Evolutionary conservation across 2,888 invertebrate genomes (phyloP).

Genomic region (Thecocarcelia acutangulata): DNA sequence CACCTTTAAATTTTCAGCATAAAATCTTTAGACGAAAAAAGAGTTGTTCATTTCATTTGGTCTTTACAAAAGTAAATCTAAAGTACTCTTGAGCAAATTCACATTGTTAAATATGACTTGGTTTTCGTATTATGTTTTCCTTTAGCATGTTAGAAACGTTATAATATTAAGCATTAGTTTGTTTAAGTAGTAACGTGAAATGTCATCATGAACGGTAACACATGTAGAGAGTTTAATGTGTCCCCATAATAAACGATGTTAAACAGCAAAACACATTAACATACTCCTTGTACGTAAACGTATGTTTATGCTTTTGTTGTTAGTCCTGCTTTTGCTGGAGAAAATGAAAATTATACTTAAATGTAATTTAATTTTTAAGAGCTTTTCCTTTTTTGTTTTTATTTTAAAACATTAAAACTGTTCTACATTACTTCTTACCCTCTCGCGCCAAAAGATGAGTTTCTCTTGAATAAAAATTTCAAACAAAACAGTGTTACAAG

Average conservation of each 20-base stretch:
- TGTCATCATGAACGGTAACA: constrained; percentile 31
- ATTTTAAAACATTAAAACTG: no score
- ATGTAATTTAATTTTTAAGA: neutral
- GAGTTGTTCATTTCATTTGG: no score
- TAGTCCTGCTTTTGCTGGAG: neutral
- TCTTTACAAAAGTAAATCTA: no score
- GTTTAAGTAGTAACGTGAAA: constrained; percentile 17
- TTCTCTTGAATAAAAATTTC: no score
- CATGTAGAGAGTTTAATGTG: constrained; percentile 35
- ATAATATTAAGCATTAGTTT: neutral
- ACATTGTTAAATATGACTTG: neutral
- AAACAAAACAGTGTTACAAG: no score
- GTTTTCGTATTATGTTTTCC: neutral
- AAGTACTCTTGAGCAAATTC: neutral
- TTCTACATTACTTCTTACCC: neutral
- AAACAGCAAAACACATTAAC: neutral
- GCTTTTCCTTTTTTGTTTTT: constrained; percentile 1
- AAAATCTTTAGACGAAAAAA: no score
- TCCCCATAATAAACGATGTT: constrained; percentile 22
- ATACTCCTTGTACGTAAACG: neutral
- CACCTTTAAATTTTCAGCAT: no score
- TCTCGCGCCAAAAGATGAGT: neutral
- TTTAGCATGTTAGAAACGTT: constrained; percentile 8
- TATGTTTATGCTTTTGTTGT: constrained; percentile 5
- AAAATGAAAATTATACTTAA: constrained; percentile 5